Evolutionary conservation across 2,888 invertebrate genomes (phyloP).

Genomic region (Hirtodrosophila confusa): DNA sequence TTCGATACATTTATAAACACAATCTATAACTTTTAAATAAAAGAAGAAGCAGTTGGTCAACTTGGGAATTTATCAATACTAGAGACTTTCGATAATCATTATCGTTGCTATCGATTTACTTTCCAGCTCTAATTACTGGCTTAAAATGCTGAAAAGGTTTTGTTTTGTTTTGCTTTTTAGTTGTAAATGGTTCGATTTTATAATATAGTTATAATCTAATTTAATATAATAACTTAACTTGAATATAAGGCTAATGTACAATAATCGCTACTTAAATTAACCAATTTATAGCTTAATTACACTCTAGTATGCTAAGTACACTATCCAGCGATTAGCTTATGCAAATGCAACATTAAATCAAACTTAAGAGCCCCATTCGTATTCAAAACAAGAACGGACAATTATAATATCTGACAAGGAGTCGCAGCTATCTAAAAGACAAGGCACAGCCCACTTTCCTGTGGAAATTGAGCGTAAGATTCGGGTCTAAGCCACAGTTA

Average conservation of each 20-base stretch:
- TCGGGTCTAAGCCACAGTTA: constrained; percentile 33
- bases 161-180: neutral
- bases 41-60: constrained; percentile 9
- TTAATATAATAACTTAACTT: constrained; percentile 10
- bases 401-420: constrained; percentile 11
- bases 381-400: constrained; percentile 39
- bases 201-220: neutral
- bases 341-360: constrained; percentile 11
- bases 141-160: neutral
- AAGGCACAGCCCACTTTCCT: constrained; percentile 16
- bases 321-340: constrained; percentile 15
- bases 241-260: constrained; percentile 2
- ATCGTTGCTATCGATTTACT: too few relatives aligned
- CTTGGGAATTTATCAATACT: neutral
- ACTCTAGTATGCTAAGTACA: constrained; percentile 18
- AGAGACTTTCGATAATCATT: neutral
- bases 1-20: constrained; percentile 13
- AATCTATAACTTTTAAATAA: too few relatives aligned
- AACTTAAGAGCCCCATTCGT: constrained; percentile 33
- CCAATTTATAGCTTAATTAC: constrained; percentile 52
- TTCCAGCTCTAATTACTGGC: neutral
- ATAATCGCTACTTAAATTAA: constrained; percentile 21
- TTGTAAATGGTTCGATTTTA: constrained; percentile 69
- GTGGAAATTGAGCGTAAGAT: constrained; percentile 50
- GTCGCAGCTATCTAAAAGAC: too few relatives aligned